Conservation (phyloP, 2,113 vertebrate genomes). For the Argyrosomus japonicus region DNA sequence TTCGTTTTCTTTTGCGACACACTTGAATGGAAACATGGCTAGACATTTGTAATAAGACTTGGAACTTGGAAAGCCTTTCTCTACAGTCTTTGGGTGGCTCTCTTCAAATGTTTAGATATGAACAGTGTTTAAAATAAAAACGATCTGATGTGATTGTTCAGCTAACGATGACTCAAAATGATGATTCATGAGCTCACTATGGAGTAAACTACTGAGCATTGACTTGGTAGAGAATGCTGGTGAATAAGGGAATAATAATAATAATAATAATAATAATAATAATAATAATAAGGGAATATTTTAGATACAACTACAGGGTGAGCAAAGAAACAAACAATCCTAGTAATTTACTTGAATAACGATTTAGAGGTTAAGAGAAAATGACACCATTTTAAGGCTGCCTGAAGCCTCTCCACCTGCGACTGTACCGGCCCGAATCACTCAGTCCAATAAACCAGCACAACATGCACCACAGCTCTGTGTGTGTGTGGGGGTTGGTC, state of each 20-base stretch:
- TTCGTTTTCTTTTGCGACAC: too few species aligned
- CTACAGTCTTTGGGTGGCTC: too few species aligned
- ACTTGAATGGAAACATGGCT: too few species aligned
- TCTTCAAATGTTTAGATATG: too few species aligned
- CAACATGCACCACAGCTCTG: constrained; percentile 42
- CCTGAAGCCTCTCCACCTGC: constrained; percentile 48
- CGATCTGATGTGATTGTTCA: too few species aligned
- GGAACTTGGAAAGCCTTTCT: too few species aligned
- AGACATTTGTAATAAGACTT: too few species aligned
- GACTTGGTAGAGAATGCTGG: neutral
- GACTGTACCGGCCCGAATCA: neutral
- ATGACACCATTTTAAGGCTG: constrained; percentile 47
- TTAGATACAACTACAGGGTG: neutral
- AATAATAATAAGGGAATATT: too few species aligned
- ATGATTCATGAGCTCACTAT: neutral
- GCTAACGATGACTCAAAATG: too few species aligned
- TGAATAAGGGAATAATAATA: neutral
- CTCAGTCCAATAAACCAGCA: constrained; percentile 42
- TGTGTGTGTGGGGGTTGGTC: neutral
- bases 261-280: neutral
- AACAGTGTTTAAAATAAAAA: too few species aligned
- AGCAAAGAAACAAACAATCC: neutral
- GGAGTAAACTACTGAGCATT: neutral
- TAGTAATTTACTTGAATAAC: constrained; percentile 6
- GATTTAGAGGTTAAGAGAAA: constrained; percentile 55